Base-by-base conservation (phyloP, 2,888 invertebrate species). In the Tinea semifulvella region DNA sequence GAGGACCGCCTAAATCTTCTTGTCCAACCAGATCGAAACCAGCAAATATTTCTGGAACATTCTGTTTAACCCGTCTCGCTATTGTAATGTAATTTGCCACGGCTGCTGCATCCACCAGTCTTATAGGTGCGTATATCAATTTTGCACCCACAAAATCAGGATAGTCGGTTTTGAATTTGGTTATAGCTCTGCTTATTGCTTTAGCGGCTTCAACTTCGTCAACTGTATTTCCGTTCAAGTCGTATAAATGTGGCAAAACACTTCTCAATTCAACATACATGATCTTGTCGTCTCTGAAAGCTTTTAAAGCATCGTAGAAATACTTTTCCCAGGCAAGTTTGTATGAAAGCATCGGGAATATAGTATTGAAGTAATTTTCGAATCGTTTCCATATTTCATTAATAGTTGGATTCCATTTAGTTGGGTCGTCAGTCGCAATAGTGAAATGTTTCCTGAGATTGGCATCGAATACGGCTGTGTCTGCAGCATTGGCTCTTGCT, bases 1-100 rank as follows among this genome's bases (percentile, higher is more conserved):
- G 61, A 0, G 89, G 86, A 25, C 71, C 65, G 0, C 91, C 91
- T 40, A 70, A 60, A 55, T 92, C 92, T 62, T 93, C 93, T 56
- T 89, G 88, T 0, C 92, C 92, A 0, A 92, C 91, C 47, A 94
- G 75, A 71, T 93, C 93, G 52, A 92, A 91, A 5, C 92, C 93
- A 17, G 87, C 88, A 27, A 92, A 75, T 47, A 87, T 84, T 10
- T 87, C 79, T 0, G 91, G 88, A 61, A 86, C 85, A 6, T 68
- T 59, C 1, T 54, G 55, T 61, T 84, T 81, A 13, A 86, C 61
- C 22, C 51, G 52, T 44, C 52, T 61, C 1, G 72, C 72, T 17
- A 65, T 48, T 31, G 55, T 43, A 28, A 88, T 60, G 53, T 87
- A 85, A 0, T 60, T 52, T 0, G 65, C 59, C 1, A 88, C 56